Percentiles rank a stretch among this genome's conserved stretches.
Conservation (phyloP, 1,140 invertebrate species). For the Halesus radiatus region DNA sequence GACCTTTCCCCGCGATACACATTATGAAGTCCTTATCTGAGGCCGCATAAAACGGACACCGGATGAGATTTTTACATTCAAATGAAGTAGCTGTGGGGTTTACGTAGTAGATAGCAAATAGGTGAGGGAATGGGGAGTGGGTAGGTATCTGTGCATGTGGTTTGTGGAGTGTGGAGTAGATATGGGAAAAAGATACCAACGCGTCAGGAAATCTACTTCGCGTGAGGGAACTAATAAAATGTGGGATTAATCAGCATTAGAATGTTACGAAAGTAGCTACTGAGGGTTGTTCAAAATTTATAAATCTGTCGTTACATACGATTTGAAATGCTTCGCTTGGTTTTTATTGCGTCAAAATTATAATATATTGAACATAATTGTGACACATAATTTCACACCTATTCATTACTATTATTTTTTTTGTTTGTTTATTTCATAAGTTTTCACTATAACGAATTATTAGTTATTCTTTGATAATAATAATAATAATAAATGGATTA, state of each 20-base stretch:
- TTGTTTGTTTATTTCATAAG: no score
- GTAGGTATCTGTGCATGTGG: not conserved
- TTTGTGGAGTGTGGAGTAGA: no score
- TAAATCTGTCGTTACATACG: no score
- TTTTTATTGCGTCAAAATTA: not conserved
- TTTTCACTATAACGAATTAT: no score
- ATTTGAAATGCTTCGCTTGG: not conserved
- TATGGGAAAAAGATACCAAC: not conserved
- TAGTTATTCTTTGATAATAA: no score
- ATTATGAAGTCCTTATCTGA: slow-evolving; percentile 43
- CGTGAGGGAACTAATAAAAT: slow-evolving; percentile 39
- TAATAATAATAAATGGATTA: no score
- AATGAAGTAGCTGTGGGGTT: slow-evolving; percentile 36
- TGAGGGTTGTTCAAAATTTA: no score
- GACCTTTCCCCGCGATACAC: not conserved
- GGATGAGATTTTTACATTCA: slow-evolving; percentile 54
- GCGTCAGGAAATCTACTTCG: slow-evolving; percentile 4
- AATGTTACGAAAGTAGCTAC: not conserved
- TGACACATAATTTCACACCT: no score
- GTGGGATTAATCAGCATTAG: not conserved
- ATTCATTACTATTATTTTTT: no score
- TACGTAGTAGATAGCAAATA: not conserved
- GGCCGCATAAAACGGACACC: slow-evolving; percentile 22
- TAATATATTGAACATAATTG: no score
- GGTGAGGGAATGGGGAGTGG: not conserved